Conservation (phyloP, 2,797 vertebrate species). For the Emys orbicularis region DNA sequence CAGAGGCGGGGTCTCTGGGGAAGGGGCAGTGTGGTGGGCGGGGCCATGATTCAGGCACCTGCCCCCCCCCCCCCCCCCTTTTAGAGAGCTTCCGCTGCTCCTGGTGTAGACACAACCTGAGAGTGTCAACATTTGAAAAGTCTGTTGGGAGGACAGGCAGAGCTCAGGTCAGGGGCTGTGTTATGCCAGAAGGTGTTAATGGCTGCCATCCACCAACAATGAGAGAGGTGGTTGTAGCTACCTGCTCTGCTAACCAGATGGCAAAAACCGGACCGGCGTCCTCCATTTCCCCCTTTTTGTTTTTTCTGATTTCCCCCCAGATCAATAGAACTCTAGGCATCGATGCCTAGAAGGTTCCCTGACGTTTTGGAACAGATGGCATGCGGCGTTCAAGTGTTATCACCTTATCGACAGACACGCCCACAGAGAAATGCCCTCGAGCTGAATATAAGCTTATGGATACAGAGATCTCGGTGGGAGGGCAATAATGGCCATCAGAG, state of each 20-base stretch:
- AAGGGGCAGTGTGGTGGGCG: fast-evolving
- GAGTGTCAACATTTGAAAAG: neutral
- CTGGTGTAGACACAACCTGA: neutral
- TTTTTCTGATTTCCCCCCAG: too few species aligned
- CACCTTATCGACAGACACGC: too few species aligned
- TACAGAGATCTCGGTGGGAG: neutral
- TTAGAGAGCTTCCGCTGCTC: too few species aligned
- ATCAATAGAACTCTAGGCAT: neutral
- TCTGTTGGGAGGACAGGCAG: neutral
- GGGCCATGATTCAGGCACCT: too few species aligned
- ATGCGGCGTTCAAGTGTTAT: too few species aligned
- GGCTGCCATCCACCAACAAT: neutral
- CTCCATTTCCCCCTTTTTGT: neutral
- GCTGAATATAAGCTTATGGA: too few species aligned
- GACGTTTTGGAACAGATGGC: neutral
- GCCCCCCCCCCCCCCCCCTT: fast-evolving
- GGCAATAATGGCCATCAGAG: neutral
- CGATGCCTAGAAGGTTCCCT: too few species aligned
- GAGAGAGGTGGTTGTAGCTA: too few species aligned
- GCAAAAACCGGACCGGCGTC: neutral
- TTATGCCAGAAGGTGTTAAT: neutral
- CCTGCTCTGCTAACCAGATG: neutral
- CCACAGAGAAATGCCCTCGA: neutral
- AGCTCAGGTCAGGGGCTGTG: neutral
- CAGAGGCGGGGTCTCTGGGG: too few species aligned